Percentiles rank a stretch among this genome's conserved stretches.
Evolutionary conservation across 2,797 vertebrate genomes (phyloP).

Genomic region (Phrynocephalus vlangalii): DNA sequence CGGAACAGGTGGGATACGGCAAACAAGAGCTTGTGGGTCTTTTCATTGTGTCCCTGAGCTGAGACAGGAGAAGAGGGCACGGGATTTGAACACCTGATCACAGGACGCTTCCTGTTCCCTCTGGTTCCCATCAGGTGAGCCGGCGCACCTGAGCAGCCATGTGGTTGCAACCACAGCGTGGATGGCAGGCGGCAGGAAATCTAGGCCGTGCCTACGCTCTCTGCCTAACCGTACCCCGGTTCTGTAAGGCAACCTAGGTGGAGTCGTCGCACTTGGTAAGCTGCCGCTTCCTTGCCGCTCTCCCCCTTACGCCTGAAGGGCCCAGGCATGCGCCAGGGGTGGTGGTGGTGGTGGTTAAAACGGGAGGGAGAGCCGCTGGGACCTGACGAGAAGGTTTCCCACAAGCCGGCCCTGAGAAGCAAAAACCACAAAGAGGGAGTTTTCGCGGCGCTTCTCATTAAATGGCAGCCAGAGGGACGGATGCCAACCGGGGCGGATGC

Average conservation of each 20-base stretch:
- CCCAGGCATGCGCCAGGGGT: background rate
- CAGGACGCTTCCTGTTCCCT: too few relatives aligned
- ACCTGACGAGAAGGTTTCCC: slow-evolving; percentile 5
- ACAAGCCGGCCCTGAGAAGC: slow-evolving; percentile 28
- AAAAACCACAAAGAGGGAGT: background rate
- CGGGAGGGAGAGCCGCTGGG: background rate
- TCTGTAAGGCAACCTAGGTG: background rate
- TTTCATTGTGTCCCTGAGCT: too few relatives aligned
- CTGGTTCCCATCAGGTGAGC: background rate
- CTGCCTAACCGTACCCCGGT: background rate
- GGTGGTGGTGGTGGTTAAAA: too few relatives aligned
- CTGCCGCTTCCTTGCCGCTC: fast-evolving
- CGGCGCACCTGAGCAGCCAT: background rate
- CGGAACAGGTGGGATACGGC: too few relatives aligned
- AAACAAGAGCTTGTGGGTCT: too few relatives aligned
- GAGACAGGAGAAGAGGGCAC: background rate
- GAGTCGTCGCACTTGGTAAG: fast-evolving
- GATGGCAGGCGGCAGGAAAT: background rate
- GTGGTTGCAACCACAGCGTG: too few relatives aligned
- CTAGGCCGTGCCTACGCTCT: background rate
- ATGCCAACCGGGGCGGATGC: slow-evolving; percentile 4
- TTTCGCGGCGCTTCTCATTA: background rate
- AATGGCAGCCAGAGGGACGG: background rate
- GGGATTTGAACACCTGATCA: too few relatives aligned
- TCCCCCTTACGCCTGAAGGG: background rate